Conservation (phyloP, 1,140 invertebrate genomes). For the Dendrolimus kikuchii region DNA sequence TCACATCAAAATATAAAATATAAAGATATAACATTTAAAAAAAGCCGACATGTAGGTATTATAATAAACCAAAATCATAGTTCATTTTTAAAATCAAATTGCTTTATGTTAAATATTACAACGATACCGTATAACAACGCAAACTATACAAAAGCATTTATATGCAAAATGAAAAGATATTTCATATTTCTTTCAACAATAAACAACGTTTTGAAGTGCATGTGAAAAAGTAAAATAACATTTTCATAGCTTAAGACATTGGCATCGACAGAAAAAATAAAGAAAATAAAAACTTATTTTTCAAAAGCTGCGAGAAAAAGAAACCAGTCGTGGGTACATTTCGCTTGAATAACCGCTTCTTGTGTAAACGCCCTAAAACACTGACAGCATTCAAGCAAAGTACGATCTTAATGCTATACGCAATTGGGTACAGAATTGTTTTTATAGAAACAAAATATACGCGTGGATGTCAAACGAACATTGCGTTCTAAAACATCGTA, state of each 20-base stretch:
- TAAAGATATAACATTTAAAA: too few species aligned
- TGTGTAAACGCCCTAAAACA: conserved; percentile 1
- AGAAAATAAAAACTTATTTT: conserved; percentile 5
- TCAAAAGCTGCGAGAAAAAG: conserved; percentile 2
- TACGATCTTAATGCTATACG: conserved; percentile 1
- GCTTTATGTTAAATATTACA: too few species aligned
- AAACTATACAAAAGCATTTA: too few species aligned
- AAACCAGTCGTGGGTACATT: conserved; percentile 7
- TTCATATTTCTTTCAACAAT: conserved; percentile 2
- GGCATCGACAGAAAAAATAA: conserved; percentile 4
- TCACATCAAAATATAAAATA: too few species aligned
- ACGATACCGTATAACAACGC: too few species aligned
- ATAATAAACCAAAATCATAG: too few species aligned
- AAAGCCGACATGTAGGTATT: too few species aligned
- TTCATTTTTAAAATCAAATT: too few species aligned
- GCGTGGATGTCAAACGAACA: conserved; percentile 9
- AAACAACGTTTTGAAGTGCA: conserved; percentile 4
- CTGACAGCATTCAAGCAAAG: conserved; percentile 5
- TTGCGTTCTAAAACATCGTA: neutral
- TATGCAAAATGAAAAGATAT: neutral
- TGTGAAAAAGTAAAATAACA: conserved; percentile 6
- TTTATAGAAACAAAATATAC: neutral
- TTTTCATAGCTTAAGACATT: conserved; percentile 1
- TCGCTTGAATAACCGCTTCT: conserved; percentile 3
- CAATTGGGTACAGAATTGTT: neutral